These are phyloP conservation scores for Microdon myrmicae DNA, from an alignment of 2,888 invertebrate genomes.

Conservation along the genomic window DNA sequence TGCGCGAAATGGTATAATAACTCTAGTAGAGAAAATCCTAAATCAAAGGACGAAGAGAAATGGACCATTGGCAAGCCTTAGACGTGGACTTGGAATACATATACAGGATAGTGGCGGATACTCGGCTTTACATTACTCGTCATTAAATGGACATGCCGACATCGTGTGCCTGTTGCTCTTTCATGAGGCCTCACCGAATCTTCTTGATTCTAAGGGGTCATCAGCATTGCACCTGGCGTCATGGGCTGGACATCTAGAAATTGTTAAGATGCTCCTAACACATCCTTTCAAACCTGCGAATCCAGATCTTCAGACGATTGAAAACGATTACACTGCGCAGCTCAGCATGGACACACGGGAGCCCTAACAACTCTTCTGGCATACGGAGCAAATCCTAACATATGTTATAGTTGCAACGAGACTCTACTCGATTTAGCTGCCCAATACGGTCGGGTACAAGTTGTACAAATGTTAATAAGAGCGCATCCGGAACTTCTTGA, in stretches of 20 bases:
- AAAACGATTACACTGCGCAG: constrained; percentile 90
- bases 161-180: constrained; percentile 84
- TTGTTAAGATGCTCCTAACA: constrained; percentile 84
- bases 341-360: constrained; percentile 89
- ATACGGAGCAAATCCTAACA: constrained; percentile 86
- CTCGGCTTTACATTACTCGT: constrained; percentile 91
- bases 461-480: constrained; percentile 84
- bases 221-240: constrained; percentile 93
- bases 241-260: constrained; percentile 91
- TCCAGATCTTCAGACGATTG: constrained; percentile 88
- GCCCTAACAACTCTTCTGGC: constrained; percentile 85
- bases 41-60: constrained; percentile 87
- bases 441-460: constrained; percentile 85
- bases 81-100: constrained; percentile 89
- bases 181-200: constrained; percentile 83
- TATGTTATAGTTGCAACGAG: constrained; percentile 87
- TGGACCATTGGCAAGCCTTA: constrained; percentile 91
- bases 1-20: constrained; percentile 88
- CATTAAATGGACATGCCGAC: constrained; percentile 91
- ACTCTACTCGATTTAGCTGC: constrained; percentile 93
- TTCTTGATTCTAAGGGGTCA: constrained; percentile 90
- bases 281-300: constrained; percentile 83
- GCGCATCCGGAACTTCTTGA: constrained; percentile 84
- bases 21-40: constrained; percentile 88
- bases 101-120: constrained; percentile 93